These are phyloP conservation scores for Euzetes globulus DNA, from an alignment of 2,888 invertebrate species.

Conservation along the genomic window DNA sequence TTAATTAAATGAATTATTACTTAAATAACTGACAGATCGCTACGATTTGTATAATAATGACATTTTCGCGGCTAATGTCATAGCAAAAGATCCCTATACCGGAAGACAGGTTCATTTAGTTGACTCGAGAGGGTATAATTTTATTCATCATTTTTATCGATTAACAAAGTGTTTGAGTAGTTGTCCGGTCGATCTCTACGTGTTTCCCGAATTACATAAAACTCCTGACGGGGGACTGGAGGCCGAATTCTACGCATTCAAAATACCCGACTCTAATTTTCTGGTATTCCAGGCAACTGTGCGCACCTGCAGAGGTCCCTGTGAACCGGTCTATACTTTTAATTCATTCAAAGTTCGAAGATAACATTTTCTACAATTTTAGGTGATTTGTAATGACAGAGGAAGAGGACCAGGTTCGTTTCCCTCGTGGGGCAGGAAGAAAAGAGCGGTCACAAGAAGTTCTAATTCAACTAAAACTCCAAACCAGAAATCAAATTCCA, in stretches of 20 bases:
- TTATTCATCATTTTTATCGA: background rate
- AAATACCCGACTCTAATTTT: conserved; percentile 88
- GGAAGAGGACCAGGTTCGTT: conserved; percentile 38
- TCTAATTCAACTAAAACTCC: conserved; percentile 3
- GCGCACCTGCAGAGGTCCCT: conserved; percentile 76
- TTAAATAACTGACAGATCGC: conserved; percentile 38
- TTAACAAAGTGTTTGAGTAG: conserved; percentile 49
- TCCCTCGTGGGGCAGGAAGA: conserved; percentile 42
- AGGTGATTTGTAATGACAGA: conserved; percentile 42
- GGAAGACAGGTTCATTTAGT: conserved; percentile 81
- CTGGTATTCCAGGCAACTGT: conserved; percentile 87
- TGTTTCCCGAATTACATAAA: conserved; percentile 81
- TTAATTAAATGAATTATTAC: background rate
- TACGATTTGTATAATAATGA: conserved; percentile 51
- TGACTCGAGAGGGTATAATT: conserved; percentile 70
- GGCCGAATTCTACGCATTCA: conserved; percentile 85
- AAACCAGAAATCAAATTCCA: conserved; percentile 16
- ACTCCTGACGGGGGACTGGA: conserved; percentile 75
- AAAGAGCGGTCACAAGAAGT: conserved; percentile 30
- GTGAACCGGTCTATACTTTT: conserved; percentile 61
- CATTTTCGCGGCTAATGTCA: conserved; percentile 85
- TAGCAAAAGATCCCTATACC: conserved; percentile 84
- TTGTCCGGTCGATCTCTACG: conserved; percentile 76
- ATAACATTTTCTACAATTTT: background rate
- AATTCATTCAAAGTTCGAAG: background rate